Percentiles rank a stretch among this genome's conserved stretches.
These are phyloP conservation scores for Zaprionus nigranus DNA, from an alignment of 1,140 invertebrate species.

Conservation along the genomic window DNA sequence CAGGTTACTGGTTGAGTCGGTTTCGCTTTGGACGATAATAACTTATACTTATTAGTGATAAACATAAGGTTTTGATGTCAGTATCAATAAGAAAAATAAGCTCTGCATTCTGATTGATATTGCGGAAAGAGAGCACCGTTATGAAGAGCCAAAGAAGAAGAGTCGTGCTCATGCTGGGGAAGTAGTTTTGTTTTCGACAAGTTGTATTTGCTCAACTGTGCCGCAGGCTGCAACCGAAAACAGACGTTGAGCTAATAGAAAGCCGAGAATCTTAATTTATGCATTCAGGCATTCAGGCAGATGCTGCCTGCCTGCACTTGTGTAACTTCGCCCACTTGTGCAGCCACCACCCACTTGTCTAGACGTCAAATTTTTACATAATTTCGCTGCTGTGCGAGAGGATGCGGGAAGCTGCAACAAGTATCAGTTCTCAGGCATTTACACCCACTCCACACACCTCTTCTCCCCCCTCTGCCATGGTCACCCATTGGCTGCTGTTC, in stretches of 20 bases:
- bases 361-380: constrained; percentile 66
- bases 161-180: background rate
- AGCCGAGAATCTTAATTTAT: constrained; percentile 35
- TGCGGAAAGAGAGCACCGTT: constrained; percentile 1
- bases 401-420: constrained; percentile 18
- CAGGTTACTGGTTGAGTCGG: constrained; percentile 4
- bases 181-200: constrained; percentile 4
- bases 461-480: background rate
- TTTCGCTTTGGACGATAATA: background rate
- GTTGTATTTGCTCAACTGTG: constrained; percentile 10
- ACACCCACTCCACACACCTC: constrained; percentile 68
- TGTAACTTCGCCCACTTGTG: constrained; percentile 45
- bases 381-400: constrained; percentile 59
- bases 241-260: constrained; percentile 28
- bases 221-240: background rate
- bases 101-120: background rate
- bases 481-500: constrained; percentile 42
- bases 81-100: background rate
- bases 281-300: constrained; percentile 10
- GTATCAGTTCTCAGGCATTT: constrained; percentile 48
- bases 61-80: constrained; percentile 7
- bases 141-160: background rate
- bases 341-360: constrained; percentile 60
- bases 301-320: constrained; percentile 34
- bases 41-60: constrained; percentile 21